phyloP scores from a whole-genome alignment of 2,113 vertebrate genomes.

The Verasper variegatus region DNA sequence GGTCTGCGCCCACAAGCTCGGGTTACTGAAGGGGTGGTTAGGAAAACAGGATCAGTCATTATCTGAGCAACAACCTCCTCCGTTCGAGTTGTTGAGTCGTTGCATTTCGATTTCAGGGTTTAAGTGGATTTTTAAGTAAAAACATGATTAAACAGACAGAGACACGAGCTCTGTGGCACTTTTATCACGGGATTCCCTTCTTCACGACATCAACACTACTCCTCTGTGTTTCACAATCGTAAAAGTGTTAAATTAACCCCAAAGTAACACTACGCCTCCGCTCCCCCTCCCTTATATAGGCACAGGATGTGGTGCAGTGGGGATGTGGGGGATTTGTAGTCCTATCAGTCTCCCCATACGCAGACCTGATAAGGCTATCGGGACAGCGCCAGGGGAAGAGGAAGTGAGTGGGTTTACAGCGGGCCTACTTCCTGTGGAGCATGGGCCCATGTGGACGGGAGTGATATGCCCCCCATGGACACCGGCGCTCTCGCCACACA shows the following conservation, averaged over 20 bases:
- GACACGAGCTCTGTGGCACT: neutral
- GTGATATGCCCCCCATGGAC: constrained; percentile 84
- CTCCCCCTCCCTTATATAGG: constrained; percentile 51
- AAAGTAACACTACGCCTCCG: constrained; percentile 6
- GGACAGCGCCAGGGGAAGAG: constrained; percentile 73
- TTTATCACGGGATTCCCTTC: neutral
- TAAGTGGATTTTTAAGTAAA: constrained; percentile 37
- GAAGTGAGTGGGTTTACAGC: constrained; percentile 72
- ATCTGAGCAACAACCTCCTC: constrained; percentile 48
- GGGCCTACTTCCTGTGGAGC: constrained; percentile 74
- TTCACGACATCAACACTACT: neutral
- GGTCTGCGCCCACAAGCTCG: constrained; percentile 43
- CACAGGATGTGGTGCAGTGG: constrained; percentile 73
- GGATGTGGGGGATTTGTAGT: constrained; percentile 77
- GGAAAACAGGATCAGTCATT: constrained; percentile 55
- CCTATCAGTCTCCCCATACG: constrained; percentile 74
- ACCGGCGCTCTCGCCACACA: constrained; percentile 41
- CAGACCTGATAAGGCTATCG: constrained; percentile 72
- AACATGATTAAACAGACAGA: neutral
- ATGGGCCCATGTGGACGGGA: constrained; percentile 68
- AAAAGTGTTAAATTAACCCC: neutral
- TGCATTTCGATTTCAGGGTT: constrained; percentile 45
- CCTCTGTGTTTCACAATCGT: constrained; percentile 6
- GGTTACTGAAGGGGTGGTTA: constrained; percentile 47
- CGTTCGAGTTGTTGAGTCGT: constrained; percentile 21